phyloP scores from a whole-genome alignment of 2,113 vertebrate species.

The Odontophorus gujanensis region DNA sequence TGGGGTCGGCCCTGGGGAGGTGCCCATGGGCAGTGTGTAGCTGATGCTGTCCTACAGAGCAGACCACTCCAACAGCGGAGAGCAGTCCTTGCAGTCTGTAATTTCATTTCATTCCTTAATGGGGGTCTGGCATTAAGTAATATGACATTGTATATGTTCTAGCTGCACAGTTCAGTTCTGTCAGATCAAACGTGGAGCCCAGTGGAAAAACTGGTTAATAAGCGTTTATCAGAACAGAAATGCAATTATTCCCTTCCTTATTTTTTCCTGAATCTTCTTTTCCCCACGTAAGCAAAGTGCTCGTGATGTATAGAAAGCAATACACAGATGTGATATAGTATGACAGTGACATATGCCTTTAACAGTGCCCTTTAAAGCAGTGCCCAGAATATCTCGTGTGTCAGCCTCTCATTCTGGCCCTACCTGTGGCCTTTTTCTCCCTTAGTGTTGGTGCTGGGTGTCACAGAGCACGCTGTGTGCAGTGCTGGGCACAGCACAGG shows the following conservation, averaged over 20 bases:
- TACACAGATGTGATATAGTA: too few species aligned
- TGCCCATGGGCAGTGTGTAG: too few species aligned
- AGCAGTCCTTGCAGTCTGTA: neutral
- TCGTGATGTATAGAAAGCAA: neutral
- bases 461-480: neutral
- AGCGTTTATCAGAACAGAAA: neutral
- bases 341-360: too few species aligned
- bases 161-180: neutral
- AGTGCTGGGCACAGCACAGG: too few species aligned
- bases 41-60: neutral
- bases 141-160: neutral
- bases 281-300: neutral
- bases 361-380: neutral
- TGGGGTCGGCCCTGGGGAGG: too few species aligned
- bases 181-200: neutral
- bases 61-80: neutral
- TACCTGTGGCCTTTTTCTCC: neutral
- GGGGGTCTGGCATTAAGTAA: neutral
- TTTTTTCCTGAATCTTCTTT: neutral
- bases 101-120: neutral
- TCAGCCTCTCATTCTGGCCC: neutral
- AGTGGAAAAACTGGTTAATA: neutral
- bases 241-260: neutral
- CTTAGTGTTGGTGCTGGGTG: too few species aligned
- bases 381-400: rapidly evolving